Conservation (phyloP, 2,113 vertebrate species). For the Megaceryle torquata region DNA sequence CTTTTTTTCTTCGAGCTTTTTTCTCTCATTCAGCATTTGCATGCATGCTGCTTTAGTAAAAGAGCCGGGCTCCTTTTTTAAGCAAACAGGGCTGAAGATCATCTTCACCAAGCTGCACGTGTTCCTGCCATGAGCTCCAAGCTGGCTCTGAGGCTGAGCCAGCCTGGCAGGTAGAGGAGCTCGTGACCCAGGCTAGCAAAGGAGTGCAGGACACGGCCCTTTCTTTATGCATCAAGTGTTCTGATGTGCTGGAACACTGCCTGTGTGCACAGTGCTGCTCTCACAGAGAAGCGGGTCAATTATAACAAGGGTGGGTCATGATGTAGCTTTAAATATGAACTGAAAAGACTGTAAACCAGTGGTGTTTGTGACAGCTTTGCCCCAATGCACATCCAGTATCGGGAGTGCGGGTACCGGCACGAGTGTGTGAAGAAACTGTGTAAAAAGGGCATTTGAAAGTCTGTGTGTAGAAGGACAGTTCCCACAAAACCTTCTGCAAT, state of each 20-base stretch:
- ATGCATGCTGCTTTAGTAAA: rapidly evolving
- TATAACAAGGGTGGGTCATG: rapidly evolving
- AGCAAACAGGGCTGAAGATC: neutral
- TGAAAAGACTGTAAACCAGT: rapidly evolving
- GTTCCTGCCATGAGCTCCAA: rapidly evolving
- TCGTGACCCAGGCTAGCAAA: rapidly evolving
- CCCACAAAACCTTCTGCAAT: no score
- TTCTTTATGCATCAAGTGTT: rapidly evolving
- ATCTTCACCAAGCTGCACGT: rapidly evolving
- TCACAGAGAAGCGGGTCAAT: rapidly evolving
- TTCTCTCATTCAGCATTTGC: neutral
- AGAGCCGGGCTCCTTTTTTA: neutral
- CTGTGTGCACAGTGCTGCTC: rapidly evolving
- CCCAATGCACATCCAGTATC: rapidly evolving
- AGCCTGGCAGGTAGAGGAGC: rapidly evolving
- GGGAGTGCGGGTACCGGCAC: neutral
- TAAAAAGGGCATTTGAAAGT: neutral
- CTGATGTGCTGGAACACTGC: rapidly evolving
- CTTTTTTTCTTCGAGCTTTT: neutral
- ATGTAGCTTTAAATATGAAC: rapidly evolving
- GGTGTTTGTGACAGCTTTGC: neutral
- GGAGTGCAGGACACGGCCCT: rapidly evolving
- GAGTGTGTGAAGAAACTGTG: rapidly evolving
- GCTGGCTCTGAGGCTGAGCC: neutral
- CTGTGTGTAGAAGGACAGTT: neutral